phyloP scores from a whole-genome alignment of 2,888 invertebrate genomes.

The Papilio protenor region DNA sequence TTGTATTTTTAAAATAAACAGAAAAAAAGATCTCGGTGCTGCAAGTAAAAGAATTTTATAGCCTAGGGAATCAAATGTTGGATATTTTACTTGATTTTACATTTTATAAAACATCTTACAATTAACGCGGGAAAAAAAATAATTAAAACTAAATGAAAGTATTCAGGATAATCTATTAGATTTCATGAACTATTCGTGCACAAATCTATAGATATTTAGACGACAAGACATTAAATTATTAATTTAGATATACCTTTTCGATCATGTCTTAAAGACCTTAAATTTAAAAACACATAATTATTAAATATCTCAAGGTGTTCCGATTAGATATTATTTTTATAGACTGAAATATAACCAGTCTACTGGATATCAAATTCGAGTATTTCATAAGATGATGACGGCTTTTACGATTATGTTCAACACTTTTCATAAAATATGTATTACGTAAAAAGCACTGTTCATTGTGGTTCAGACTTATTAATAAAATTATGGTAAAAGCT shows the following conservation, averaged over 20 bases:
- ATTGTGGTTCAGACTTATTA: background rate
- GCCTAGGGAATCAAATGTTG: background rate
- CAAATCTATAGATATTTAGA: background rate
- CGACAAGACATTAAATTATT: background rate
- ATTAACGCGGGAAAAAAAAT: background rate
- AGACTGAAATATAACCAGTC: background rate
- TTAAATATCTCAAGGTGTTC: background rate
- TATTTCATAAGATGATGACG: conserved; percentile 4
- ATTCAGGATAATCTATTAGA: background rate
- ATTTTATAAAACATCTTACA: background rate
- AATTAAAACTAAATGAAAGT: background rate
- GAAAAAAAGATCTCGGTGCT: background rate
- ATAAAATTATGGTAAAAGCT: background rate
- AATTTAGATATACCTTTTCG: too few relatives aligned
- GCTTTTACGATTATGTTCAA: conserved; percentile 13
- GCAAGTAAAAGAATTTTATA: conserved; percentile 6
- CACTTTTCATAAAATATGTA: background rate
- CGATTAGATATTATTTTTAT: background rate
- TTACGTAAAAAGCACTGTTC: background rate
- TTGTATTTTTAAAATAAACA: conserved; percentile 11
- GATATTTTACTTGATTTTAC: background rate
- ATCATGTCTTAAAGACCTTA: background rate
- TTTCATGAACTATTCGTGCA: background rate
- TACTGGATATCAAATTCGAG: background rate
- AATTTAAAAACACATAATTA: background rate